Percentiles rank a stretch among this genome's conserved stretches.
These are phyloP conservation scores for Fukomys damarensis DNA, from an alignment of 2,113 vertebrate species.

Conservation along the genomic window DNA sequence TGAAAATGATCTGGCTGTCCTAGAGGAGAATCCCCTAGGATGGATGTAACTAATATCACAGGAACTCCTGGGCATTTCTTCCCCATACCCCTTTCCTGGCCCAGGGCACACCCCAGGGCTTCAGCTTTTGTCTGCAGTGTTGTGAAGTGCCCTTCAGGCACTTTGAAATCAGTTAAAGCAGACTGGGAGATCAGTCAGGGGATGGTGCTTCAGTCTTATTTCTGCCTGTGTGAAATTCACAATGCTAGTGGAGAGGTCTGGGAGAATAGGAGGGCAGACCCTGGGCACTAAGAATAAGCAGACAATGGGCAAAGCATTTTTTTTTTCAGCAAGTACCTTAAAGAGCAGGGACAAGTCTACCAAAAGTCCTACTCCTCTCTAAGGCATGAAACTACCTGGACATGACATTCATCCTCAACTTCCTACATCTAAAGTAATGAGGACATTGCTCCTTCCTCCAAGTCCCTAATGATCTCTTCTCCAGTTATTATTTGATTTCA, in stretches of 20 bases:
- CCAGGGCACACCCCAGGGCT: not conserved
- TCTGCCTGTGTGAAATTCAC: not conserved
- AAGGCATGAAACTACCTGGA: not conserved
- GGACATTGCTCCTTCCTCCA: not conserved
- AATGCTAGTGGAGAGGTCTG: not conserved
- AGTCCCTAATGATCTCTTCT: not conserved
- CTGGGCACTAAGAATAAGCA: not conserved
- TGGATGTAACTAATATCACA: not conserved
- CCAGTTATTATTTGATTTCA: not conserved
- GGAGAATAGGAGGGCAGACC: not conserved
- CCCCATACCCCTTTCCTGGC: not conserved
- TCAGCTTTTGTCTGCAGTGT: not conserved
- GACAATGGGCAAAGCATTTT: not conserved
- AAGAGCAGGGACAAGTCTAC: no score
- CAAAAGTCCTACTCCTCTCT: not conserved
- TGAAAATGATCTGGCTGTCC: not conserved
- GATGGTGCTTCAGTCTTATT: not conserved
- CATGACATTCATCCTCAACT: not conserved
- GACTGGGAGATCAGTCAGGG: not conserved
- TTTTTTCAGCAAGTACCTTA: not conserved
- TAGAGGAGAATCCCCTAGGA: accelerated
- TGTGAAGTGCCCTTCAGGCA: not conserved
- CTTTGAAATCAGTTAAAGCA: slow-evolving; percentile 12
- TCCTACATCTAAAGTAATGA: not conserved
- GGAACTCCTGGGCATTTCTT: not conserved